These are phyloP conservation scores for Drosophila birchii DNA, from an alignment of 2,888 invertebrate genomes.

Conservation along the genomic window DNA sequence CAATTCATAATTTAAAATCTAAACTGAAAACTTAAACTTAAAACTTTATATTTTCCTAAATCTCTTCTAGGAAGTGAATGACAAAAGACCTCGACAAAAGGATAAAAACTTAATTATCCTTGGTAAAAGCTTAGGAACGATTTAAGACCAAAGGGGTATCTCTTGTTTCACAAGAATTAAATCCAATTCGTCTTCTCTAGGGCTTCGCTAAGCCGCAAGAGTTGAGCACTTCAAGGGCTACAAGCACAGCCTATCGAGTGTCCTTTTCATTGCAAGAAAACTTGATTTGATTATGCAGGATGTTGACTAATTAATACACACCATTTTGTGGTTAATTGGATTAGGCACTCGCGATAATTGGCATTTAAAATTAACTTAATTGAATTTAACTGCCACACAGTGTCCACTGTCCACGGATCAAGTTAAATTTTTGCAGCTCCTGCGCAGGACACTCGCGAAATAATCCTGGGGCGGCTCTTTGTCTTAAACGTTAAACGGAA, in stretches of 20 bases:
- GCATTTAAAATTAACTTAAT: conserved; percentile 58
- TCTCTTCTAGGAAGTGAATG: neutral
- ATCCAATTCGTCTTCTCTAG: conserved; percentile 17
- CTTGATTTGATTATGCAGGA: conserved; percentile 43
- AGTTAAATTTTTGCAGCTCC: conserved; percentile 4
- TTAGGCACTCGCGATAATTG: conserved; percentile 69
- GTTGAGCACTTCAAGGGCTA: conserved; percentile 56
- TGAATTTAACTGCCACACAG: conserved; percentile 31
- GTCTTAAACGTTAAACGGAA: conserved; percentile 1
- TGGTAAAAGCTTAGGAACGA: conserved; percentile 9
- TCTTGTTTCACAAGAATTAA: conserved; percentile 17
- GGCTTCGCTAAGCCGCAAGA: conserved; percentile 44
- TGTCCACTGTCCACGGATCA: conserved; percentile 4
- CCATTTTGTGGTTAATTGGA: conserved; percentile 80
- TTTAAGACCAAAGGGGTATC: conserved; percentile 17
- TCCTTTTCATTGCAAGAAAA: conserved; percentile 28
- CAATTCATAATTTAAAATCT: too few relatives aligned
- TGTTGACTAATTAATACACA: conserved; percentile 62
- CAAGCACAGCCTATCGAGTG: conserved; percentile 33
- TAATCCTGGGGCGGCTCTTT: conserved; percentile 15
- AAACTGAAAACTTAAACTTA: too few relatives aligned
- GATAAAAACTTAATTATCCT: conserved; percentile 3
- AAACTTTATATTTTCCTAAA: neutral
- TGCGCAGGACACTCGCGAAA: conserved; percentile 50
- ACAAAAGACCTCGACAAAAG: neutral